Evolutionary conservation across 2,797 vertebrate genomes (phyloP).

Genomic region (Coilia nasus): DNA sequence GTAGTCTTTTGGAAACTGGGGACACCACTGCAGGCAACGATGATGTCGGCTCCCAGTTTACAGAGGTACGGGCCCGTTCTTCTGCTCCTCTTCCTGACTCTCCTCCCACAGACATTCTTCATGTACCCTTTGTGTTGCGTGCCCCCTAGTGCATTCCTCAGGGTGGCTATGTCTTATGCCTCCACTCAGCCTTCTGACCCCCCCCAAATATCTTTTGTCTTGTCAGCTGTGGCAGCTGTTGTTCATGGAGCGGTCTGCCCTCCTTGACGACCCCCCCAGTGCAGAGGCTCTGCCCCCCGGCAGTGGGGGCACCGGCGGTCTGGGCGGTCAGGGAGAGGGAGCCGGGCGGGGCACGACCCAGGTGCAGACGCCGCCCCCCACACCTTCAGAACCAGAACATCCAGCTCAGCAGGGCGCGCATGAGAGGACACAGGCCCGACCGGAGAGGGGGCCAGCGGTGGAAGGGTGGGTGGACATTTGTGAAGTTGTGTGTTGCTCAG

Average conservation of each 20-base stretch:
- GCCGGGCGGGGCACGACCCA: constrained; percentile 70
- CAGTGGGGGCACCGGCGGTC: not conserved
- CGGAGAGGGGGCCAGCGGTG: constrained; percentile 80
- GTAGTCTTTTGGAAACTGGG: constrained; percentile 81
- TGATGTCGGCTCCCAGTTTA: constrained; percentile 78
- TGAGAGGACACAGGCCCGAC: constrained; percentile 66
- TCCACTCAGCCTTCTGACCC: not conserved
- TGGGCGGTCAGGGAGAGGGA: too few species aligned
- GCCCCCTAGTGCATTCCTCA: constrained; percentile 4
- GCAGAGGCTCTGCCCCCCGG: constrained; percentile 35
- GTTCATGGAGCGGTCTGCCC: constrained; percentile 78
- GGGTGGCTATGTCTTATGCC: not conserved
- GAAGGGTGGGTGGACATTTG: constrained; percentile 78
- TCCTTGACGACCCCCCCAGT: constrained; percentile 69
- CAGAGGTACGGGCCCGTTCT: constrained; percentile 74
- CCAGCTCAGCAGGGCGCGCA: constrained; percentile 67
- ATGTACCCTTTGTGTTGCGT: not conserved
- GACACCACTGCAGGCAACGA: constrained; percentile 63
- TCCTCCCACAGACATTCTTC: constrained; percentile 21
- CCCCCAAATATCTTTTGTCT: not conserved
- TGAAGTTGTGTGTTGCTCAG: not conserved
- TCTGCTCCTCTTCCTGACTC: not conserved
- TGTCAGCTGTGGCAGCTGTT: constrained; percentile 83
- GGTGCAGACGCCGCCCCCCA: constrained; percentile 50
- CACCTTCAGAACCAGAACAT: constrained; percentile 63